A percentile compares a stretch with the other conserved stretches of the same genome.
These are phyloP conservation scores for Andrena cerasifolii DNA, from an alignment of 1,140 invertebrate species.

Conservation along the genomic window DNA sequence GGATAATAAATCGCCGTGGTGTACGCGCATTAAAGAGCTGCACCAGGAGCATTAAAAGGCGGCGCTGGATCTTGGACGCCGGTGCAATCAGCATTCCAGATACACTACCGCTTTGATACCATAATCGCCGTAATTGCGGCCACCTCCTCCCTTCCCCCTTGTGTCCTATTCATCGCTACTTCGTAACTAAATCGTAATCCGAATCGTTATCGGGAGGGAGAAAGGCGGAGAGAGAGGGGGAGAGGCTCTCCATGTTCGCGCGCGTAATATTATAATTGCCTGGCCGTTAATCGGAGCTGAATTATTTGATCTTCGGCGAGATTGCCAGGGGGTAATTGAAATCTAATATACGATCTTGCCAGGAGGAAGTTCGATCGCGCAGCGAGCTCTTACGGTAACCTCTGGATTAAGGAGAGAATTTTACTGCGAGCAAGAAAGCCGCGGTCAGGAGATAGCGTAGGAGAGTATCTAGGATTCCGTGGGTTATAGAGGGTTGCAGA, in stretches of 20 bases:
- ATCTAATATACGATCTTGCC: constrained; percentile 1
- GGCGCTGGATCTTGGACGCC: background rate
- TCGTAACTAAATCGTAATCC: constrained; percentile 7
- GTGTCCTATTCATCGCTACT: background rate
- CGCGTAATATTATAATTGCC: constrained; percentile 4
- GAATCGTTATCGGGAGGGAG: background rate
- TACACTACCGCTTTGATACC: constrained; percentile 29
- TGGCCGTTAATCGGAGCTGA: background rate
- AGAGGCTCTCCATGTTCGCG: background rate
- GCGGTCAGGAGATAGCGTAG: too few relatives aligned
- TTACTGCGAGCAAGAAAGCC: too few relatives aligned
- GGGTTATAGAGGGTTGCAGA: too few relatives aligned
- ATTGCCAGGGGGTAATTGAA: constrained; percentile 3
- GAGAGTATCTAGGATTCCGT: too few relatives aligned
- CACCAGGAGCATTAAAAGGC: constrained; percentile 20
- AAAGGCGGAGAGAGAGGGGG: background rate
- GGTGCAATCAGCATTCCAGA: constrained; percentile 17
- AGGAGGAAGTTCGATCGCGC: background rate
- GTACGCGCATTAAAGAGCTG: background rate
- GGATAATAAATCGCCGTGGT: constrained; percentile 31
- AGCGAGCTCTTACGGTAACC: background rate
- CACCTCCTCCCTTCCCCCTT: background rate
- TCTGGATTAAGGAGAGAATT: too few relatives aligned
- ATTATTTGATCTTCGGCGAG: background rate
- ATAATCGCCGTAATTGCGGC: constrained; percentile 19